phyloP scores from a whole-genome alignment of 2,888 invertebrate species.

The Ceraclea dissimilis region DNA sequence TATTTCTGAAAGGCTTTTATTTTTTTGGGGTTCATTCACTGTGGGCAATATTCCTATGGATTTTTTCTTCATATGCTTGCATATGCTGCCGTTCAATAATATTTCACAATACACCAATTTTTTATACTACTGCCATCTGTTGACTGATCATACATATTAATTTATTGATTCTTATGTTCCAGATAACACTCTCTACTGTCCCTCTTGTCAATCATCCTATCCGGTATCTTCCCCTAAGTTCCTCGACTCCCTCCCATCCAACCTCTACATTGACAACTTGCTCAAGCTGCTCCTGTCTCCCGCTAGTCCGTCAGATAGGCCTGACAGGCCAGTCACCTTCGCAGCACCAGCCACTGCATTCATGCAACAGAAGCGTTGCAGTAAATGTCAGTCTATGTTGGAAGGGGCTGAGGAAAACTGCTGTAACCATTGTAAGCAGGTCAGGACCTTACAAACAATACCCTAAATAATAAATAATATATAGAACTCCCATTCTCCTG shows the following conservation, averaged over 20 bases:
- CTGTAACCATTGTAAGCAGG: constrained; percentile 57
- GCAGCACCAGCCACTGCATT: constrained; percentile 24
- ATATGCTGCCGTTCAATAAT: no score
- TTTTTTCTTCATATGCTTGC: no score
- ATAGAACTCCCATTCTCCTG: no score
- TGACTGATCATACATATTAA: no score
- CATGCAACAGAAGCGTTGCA: constrained; percentile 35
- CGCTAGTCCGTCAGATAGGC: constrained; percentile 23
- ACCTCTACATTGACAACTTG: constrained; percentile 58
- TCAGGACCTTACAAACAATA: constrained; percentile 30
- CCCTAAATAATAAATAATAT: no score
- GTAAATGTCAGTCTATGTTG: constrained; percentile 31
- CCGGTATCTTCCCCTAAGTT: constrained; percentile 44
- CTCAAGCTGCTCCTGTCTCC: constrained; percentile 43
- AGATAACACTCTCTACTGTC: constrained; percentile 39
- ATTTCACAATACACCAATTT: no score
- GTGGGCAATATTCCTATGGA: no score
- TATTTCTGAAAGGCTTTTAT: no score
- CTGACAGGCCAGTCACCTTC: constrained; percentile 20
- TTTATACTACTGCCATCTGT: no score
- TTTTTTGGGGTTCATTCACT: no score
- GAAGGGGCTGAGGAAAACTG: constrained; percentile 29
- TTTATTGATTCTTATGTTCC: constrained; percentile 9
- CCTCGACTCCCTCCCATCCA: constrained; percentile 54
- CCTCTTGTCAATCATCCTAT: constrained; percentile 49